These are phyloP conservation scores for Plectrocnemia conspersa DNA, from an alignment of 1,140 invertebrate genomes.

Conservation along the genomic window DNA sequence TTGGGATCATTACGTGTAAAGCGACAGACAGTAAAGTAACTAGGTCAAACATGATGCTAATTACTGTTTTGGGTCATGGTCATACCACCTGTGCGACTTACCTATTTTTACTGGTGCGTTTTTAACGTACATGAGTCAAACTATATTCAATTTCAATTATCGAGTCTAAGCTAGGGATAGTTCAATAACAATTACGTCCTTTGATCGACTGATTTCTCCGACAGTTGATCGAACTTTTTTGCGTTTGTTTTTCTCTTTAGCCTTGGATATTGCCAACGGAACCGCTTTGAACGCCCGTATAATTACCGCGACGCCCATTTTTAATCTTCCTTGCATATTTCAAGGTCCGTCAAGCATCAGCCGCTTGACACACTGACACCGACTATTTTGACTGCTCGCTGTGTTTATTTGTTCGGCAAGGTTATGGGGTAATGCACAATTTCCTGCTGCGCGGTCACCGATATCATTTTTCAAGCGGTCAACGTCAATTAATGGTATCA, in stretches of 20 bases:
- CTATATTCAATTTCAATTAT: too few relatives aligned
- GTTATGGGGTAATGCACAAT: neutral
- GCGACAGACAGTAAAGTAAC: too few relatives aligned
- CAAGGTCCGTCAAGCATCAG: constrained; percentile 16
- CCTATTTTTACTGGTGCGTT: too few relatives aligned
- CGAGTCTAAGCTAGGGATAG: too few relatives aligned
- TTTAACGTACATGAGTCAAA: too few relatives aligned
- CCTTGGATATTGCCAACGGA: neutral
- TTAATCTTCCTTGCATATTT: constrained; percentile 10
- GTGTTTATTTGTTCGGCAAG: constrained; percentile 3
- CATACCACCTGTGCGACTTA: too few relatives aligned
- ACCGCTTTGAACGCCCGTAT: constrained; percentile 10
- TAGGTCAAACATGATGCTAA: too few relatives aligned
- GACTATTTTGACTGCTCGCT: neutral
- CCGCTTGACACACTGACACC: constrained; percentile 17
- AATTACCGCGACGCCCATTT: constrained; percentile 14
- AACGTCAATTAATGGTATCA: too few relatives aligned
- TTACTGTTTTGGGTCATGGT: too few relatives aligned
- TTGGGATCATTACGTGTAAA: too few relatives aligned
- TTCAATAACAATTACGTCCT: too few relatives aligned
- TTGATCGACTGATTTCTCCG: neutral
- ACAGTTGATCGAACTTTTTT: neutral
- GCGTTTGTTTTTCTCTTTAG: neutral
- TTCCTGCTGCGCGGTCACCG: constrained; percentile 4
- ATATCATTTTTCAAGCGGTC: too few relatives aligned